Conservation (phyloP, 2,113 vertebrate genomes). For the Daubentonia madagascariensis region DNA sequence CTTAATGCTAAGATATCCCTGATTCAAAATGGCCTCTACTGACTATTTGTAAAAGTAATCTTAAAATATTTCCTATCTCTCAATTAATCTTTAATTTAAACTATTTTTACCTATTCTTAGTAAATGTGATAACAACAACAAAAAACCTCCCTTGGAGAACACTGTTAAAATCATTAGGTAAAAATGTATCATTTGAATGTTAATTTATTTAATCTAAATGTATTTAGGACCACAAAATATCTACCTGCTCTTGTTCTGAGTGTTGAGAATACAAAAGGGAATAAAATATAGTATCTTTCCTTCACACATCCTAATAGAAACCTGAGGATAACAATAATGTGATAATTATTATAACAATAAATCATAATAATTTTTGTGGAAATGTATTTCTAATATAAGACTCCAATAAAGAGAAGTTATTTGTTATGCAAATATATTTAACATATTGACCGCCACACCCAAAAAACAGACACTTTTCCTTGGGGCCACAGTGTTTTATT, state of each 20-base stretch:
- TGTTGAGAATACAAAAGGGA: neutral
- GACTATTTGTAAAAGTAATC: neutral
- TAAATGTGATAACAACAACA: neutral
- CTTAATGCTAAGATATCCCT: neutral
- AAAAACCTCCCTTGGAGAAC: neutral
- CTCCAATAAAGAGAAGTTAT: neutral
- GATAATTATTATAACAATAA: neutral
- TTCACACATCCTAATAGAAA: neutral
- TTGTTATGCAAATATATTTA: neutral
- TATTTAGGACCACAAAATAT: neutral
- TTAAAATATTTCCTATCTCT: neutral
- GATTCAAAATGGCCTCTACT: neutral
- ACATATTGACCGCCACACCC: too few relatives aligned
- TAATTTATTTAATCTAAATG: conserved; percentile 1
- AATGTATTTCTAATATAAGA: neutral
- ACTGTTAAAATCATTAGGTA: neutral
- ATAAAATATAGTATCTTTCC: neutral
- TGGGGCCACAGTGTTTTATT: too few relatives aligned
- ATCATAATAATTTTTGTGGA: neutral
- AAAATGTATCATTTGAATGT: conserved; percentile 12
- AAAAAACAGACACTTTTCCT: too few relatives aligned
- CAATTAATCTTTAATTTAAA: conserved; percentile 51
- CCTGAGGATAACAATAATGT: neutral
- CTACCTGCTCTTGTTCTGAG: neutral
- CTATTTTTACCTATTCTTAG: conserved; percentile 21